Conservation (phyloP, 1,140 invertebrate genomes). For the Drosophila sp. region DNA sequence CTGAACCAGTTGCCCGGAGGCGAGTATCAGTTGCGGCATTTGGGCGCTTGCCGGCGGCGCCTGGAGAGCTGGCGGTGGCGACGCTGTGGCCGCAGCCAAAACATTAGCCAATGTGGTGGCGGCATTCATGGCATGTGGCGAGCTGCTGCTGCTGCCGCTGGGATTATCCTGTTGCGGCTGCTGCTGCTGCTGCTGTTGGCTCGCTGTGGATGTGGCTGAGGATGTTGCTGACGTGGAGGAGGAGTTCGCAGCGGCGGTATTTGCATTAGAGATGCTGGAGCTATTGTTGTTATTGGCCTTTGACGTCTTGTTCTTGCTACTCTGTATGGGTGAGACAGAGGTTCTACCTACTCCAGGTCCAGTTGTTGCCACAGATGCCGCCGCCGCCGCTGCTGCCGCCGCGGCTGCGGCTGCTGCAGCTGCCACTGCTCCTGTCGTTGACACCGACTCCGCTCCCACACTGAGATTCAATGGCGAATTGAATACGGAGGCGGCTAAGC, state of each 20-base stretch:
- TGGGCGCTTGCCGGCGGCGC: constrained; percentile 84
- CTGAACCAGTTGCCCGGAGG: constrained; percentile 94
- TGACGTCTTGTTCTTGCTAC: constrained; percentile 63
- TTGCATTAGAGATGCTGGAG: constrained; percentile 32
- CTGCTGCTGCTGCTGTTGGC: constrained; percentile 35
- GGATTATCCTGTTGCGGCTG: constrained; percentile 71
- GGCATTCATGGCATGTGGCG: constrained; percentile 63
- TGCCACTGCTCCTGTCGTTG: constrained; percentile 73
- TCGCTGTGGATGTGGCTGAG: constrained; percentile 19
- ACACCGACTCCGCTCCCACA: constrained; percentile 84
- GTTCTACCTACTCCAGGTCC: constrained; percentile 6
- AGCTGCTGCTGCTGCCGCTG: constrained; percentile 63
- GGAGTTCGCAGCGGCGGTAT: constrained; percentile 37
- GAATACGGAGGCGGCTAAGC: constrained; percentile 88
- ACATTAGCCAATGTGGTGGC: constrained; percentile 76
- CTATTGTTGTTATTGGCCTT: constrained; percentile 40
- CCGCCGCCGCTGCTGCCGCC: constrained; percentile 12
- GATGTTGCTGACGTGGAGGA: background rate
- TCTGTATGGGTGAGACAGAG: constrained; percentile 41
- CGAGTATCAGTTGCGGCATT: constrained; percentile 87
- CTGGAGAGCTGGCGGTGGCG: constrained; percentile 82
- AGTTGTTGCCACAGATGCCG: constrained; percentile 16
- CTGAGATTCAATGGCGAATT: constrained; percentile 92
- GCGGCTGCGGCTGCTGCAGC: constrained; percentile 36
- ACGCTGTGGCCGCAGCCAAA: constrained; percentile 77